A percentile compares a stretch with the other conserved stretches of the same genome.
phyloP scores from a whole-genome alignment of 2,888 invertebrate species.

The Parnassius orleans region DNA sequence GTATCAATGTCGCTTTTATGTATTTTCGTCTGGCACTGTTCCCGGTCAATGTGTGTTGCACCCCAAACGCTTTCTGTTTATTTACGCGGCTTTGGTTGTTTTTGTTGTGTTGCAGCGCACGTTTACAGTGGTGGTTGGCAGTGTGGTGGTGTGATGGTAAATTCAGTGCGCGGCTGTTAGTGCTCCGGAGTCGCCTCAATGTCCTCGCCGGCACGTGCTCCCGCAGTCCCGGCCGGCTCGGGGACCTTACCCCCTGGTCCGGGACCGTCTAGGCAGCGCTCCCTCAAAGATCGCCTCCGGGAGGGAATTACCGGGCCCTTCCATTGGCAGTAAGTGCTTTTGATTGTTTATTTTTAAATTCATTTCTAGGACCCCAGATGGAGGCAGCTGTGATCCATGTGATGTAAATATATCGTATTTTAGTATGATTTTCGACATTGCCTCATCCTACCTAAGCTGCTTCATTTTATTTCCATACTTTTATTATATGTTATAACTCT shows the following conservation, averaged over 20 bases:
- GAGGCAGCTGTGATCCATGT: constrained; percentile 2
- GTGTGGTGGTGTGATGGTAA: constrained; percentile 62
- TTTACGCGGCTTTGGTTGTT: constrained; percentile 74
- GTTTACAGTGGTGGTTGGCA: constrained; percentile 63
- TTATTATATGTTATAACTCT: constrained; percentile 11
- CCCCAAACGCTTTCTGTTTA: constrained; percentile 56
- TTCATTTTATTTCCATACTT: constrained; percentile 6
- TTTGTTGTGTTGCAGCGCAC: constrained; percentile 74
- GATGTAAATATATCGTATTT: constrained; percentile 11
- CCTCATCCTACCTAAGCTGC: constrained; percentile 3
- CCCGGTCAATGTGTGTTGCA: constrained; percentile 43
- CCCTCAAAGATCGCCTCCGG: constrained; percentile 88
- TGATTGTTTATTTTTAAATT: constrained; percentile 23
- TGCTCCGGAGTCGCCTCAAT: constrained; percentile 45
- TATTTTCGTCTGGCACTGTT: constrained; percentile 39
- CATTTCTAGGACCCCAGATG: constrained; percentile 21
- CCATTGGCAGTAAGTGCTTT: constrained; percentile 88
- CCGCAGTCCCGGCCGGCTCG: constrained; percentile 64
- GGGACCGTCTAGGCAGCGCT: constrained; percentile 86
- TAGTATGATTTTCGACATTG: constrained; percentile 22
- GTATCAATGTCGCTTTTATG: constrained; percentile 24
- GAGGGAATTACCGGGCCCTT: constrained; percentile 90
- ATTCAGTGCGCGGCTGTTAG: constrained; percentile 41
- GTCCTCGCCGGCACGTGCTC: constrained; percentile 40
- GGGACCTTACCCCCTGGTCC: constrained; percentile 72